Percentiles rank a stretch among this genome's conserved stretches.
These are phyloP conservation scores for Sebastes trivittatus DNA, from an alignment of 2,797 vertebrate species.

Conservation along the genomic window DNA sequence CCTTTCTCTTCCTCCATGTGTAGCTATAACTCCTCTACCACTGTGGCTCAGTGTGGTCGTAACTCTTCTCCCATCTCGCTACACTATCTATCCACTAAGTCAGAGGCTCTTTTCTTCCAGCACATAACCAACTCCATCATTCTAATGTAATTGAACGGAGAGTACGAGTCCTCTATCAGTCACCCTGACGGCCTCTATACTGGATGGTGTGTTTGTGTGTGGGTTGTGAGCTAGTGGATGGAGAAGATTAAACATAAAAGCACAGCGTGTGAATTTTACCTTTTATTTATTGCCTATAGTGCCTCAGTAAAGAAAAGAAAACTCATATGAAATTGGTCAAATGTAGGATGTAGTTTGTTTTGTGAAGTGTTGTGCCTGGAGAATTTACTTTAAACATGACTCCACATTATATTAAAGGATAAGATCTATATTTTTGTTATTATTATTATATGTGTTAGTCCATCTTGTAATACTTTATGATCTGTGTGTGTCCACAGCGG, in stretches of 20 bases:
- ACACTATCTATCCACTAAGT: conserved; percentile 29
- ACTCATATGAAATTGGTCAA: neutral
- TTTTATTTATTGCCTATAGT: conserved; percentile 18
- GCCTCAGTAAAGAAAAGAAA: neutral
- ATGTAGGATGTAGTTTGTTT: neutral
- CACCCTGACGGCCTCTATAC: conserved; percentile 7
- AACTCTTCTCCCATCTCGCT: conserved; percentile 47
- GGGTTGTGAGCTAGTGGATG: neutral
- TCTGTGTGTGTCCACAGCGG: no score
- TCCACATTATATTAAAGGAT: neutral
- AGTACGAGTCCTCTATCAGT: conserved; percentile 47
- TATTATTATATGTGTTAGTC: neutral
- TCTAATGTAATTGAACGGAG: conserved; percentile 63
- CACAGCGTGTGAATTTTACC: neutral
- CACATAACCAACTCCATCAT: conserved; percentile 58
- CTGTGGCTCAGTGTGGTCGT: conserved; percentile 13
- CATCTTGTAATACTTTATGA: no score
- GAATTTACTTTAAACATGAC: neutral
- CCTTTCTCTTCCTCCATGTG: conserved; percentile 1
- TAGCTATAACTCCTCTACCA: conserved; percentile 22
- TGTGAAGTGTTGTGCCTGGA: neutral
- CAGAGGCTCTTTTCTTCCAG: conserved; percentile 25
- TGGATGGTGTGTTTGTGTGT: conserved; percentile 3
- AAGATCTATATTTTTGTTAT: neutral
- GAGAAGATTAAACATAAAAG: conserved; percentile 8